A percentile compares a stretch with the other conserved stretches of the same genome.
These are phyloP conservation scores for Prunella strophiata DNA, from an alignment of 2,797 vertebrate species.

Conservation along the genomic window DNA sequence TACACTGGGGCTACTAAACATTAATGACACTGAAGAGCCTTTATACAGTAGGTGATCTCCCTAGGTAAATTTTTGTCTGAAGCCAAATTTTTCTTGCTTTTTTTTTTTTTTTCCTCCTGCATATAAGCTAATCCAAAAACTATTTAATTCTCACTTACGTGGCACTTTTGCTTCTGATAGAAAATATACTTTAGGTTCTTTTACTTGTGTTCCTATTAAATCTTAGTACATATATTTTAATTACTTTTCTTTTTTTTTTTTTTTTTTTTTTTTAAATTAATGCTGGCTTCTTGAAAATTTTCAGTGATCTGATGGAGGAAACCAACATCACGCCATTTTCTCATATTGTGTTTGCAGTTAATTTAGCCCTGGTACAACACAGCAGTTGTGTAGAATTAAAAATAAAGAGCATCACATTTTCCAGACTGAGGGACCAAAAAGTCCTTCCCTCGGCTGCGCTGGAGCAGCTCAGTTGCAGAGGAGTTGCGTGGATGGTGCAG, in stretches of 20 bases:
- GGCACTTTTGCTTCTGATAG: background rate
- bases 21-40: background rate
- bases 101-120: rapidly evolving
- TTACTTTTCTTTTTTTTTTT: background rate
- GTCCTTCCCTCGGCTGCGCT: background rate
- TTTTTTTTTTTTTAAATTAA: background rate
- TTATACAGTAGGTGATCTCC: background rate
- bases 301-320: background rate
- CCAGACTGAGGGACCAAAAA: background rate
- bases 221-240: background rate
- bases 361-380: background rate
- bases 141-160: background rate
- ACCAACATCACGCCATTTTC: background rate
- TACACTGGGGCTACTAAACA: background rate
- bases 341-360: background rate
- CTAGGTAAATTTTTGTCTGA: background rate
- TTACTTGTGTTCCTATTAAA: background rate
- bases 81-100: background rate
- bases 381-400: background rate
- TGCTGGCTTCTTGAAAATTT: background rate
- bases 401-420: background rate
- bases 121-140: background rate
- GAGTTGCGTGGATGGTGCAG: background rate
- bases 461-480: background rate
- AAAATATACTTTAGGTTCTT: background rate